Evolutionary conservation across 2,113 vertebrate species (phyloP).

Genomic region (Promerops cafer): DNA sequence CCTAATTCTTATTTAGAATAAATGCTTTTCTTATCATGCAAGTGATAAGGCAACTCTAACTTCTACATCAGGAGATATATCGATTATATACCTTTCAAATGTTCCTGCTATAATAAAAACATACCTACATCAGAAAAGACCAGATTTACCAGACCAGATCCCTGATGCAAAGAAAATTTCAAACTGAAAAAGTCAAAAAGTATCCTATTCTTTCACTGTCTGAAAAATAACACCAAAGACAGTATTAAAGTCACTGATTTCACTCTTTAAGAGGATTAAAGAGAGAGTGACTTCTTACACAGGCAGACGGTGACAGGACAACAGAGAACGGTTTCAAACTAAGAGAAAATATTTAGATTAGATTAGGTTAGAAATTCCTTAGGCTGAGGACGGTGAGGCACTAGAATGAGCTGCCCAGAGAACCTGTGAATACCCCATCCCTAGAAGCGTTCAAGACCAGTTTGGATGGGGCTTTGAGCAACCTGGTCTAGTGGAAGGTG

Average conservation of each 20-base stretch:
- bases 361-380: neutral
- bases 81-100: neutral
- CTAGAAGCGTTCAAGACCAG: neutral
- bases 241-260: neutral
- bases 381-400: neutral
- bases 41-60: neutral
- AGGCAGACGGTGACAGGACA: neutral
- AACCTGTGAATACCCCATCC: neutral
- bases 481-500: neutral
- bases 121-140: neutral
- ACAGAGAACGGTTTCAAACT: neutral
- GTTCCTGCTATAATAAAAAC: neutral
- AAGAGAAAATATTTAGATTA: neutral
- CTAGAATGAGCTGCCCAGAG: neutral
- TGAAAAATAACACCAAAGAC: neutral
- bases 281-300: neutral
- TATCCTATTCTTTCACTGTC: neutral
- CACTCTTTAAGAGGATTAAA: neutral
- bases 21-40: neutral
- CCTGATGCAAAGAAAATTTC: neutral
- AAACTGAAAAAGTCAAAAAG: neutral
- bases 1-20: neutral
- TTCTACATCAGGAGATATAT: neutral
- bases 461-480: neutral
- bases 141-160: neutral